A percentile compares a stretch with the other conserved stretches of the same genome.
phyloP scores from a whole-genome alignment of 2,888 invertebrate genomes.

The Proisotoma minuta region DNA sequence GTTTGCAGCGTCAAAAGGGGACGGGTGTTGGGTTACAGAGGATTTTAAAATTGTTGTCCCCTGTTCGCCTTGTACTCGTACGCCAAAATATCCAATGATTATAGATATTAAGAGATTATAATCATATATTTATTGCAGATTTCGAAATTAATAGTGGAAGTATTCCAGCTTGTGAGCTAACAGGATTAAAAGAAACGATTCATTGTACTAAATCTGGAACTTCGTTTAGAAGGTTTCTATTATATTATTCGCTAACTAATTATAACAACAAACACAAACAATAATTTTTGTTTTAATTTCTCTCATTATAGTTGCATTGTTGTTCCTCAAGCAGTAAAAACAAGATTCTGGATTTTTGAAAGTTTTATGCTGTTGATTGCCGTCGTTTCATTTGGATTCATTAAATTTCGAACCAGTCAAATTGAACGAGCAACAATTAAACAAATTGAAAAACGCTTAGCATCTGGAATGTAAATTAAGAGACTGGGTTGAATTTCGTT shows the following conservation, averaged over 20 bases:
- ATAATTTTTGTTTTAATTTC: too few species aligned
- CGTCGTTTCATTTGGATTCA: conserved; percentile 61
- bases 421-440: conserved; percentile 64
- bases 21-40: conserved; percentile 67
- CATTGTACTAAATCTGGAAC: conserved; percentile 71
- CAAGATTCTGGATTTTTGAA: conserved; percentile 79
- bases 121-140: conserved; percentile 56
- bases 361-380: conserved; percentile 64
- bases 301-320: conserved; percentile 15
- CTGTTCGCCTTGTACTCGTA: conserved; percentile 80
- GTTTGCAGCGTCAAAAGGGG: not conserved
- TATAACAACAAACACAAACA: too few species aligned
- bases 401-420: conserved; percentile 62
- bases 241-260: too few species aligned
- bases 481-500: not conserved
- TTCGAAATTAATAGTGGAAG: conserved; percentile 78
- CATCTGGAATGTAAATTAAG: conserved; percentile 55
- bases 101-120: too few species aligned
- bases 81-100: conserved; percentile 8
- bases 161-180: conserved; percentile 74
- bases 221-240: conserved; percentile 72
- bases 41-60: conserved; percentile 66
- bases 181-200: conserved; percentile 76
- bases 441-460: conserved; percentile 66
- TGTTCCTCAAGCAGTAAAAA: conserved; percentile 55